These are phyloP conservation scores for Cosmopolites sordidus DNA, from an alignment of 2,888 invertebrate genomes.

Conservation along the genomic window DNA sequence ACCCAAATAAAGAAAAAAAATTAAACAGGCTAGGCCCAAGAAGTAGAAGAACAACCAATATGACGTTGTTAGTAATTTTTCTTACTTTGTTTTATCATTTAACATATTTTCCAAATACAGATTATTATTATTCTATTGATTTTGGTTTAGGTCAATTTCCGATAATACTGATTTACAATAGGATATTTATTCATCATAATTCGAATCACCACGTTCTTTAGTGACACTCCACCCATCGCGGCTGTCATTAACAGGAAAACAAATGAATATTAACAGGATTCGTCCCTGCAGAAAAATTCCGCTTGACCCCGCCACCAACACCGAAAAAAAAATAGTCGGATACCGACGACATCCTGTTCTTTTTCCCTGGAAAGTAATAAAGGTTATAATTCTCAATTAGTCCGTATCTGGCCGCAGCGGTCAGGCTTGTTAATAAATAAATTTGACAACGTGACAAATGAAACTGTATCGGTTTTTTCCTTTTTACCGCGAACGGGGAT, in stretches of 20 bases:
- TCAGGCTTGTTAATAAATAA: constrained; percentile 27
- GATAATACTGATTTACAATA: too few relatives aligned
- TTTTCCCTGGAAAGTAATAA: constrained; percentile 28
- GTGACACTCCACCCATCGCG: too few relatives aligned
- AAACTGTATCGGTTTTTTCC: constrained; percentile 21
- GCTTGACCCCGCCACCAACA: neutral
- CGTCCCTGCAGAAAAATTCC: constrained; percentile 25
- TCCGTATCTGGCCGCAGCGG: constrained; percentile 20
- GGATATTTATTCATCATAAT: too few relatives aligned
- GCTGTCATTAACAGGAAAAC: constrained; percentile 10
- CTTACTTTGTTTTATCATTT: too few relatives aligned
- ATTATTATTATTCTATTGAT: too few relatives aligned
- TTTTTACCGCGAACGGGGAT: constrained; percentile 11
- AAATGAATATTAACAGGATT: constrained; percentile 28
- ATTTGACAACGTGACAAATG: constrained; percentile 25
- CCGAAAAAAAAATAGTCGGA: constrained; percentile 22
- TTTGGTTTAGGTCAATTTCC: too few relatives aligned
- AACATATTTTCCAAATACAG: too few relatives aligned
- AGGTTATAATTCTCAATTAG: constrained; percentile 27
- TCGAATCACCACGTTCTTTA: too few relatives aligned
- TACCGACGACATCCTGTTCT: constrained; percentile 26
- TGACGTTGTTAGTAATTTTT: too few relatives aligned
- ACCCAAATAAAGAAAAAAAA: too few relatives aligned
- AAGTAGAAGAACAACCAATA: too few relatives aligned
- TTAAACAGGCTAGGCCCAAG: too few relatives aligned